These are phyloP conservation scores for Monopis laevigella DNA, from an alignment of 2,888 invertebrate genomes.

Conservation along the genomic window DNA sequence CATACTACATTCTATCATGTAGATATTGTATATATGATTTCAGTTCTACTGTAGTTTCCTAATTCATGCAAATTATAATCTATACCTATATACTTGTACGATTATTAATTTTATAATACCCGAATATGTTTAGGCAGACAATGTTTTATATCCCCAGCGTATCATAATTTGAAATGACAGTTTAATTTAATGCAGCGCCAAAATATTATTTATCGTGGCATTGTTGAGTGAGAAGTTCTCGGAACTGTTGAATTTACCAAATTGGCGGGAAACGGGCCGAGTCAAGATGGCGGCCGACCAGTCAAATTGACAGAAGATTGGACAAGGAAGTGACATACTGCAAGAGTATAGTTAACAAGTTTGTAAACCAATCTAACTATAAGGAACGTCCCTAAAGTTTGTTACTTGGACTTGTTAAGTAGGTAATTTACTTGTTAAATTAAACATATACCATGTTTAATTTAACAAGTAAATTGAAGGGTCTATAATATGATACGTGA, in stretches of 20 bases:
- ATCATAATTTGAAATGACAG: conserved; percentile 16
- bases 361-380: conserved; percentile 8
- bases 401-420: conserved; percentile 8
- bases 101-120: no score
- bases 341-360: conserved; percentile 6
- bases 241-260: conserved; percentile 17
- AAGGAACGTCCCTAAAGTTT: conserved; percentile 4
- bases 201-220: conserved; percentile 17
- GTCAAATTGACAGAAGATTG: conserved; percentile 15
- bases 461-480: no score
- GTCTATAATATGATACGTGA: no score
- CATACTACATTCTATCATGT: no score
- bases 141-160: no score
- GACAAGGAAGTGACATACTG: conserved; percentile 18
- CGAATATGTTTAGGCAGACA: no score
- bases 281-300: conserved; percentile 8
- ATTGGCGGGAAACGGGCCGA: conserved; percentile 11
- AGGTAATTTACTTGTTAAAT: no score
- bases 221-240: conserved; percentile 17
- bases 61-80: no score
- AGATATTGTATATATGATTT: no score
- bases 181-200: conserved; percentile 16
- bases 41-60: no score
- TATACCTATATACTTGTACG: no score
- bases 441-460: no score